Percentiles rank a stretch among this genome's conserved stretches.
Conservation (phyloP, 2,888 invertebrate species). For the Perithous albicinctus region DNA sequence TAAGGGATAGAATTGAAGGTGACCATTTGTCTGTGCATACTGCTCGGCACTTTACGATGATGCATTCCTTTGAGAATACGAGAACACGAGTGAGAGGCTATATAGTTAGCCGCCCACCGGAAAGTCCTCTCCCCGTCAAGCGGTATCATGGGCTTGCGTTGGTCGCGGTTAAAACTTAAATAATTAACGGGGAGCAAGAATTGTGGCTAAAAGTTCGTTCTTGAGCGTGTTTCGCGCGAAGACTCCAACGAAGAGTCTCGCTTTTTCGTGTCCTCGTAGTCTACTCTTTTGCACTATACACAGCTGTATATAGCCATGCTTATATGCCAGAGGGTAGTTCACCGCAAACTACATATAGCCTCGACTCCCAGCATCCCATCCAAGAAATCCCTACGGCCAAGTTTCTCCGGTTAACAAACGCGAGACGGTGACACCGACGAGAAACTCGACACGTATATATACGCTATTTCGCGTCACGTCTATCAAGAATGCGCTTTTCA, state of each 20-base stretch:
- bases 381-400: conserved; percentile 26
- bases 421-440: neutral
- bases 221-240: conserved; percentile 22
- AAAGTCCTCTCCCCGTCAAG: conserved; percentile 29
- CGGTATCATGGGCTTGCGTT: neutral
- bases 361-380: neutral
- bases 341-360: conserved; percentile 13
- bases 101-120: conserved; percentile 9
- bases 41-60: conserved; percentile 23
- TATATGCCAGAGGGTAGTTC: conserved; percentile 21
- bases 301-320: conserved; percentile 6
- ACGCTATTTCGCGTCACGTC: neutral
- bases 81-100: conserved; percentile 43
- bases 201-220: conserved; percentile 67
- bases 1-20: neutral
- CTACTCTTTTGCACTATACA: conserved; percentile 8
- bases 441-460: neutral
- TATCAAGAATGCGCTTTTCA: no score
- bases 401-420: conserved; percentile 38
- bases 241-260: conserved; percentile 22
- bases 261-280: neutral
- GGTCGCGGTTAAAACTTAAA: conserved; percentile 60
- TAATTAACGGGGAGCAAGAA: conserved; percentile 66
- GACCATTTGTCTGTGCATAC: conserved; percentile 22
- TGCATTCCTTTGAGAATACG: conserved; percentile 58